These are phyloP conservation scores for Kryptolebias marmoratus DNA, from an alignment of 2,113 vertebrate species.

Conservation along the genomic window DNA sequence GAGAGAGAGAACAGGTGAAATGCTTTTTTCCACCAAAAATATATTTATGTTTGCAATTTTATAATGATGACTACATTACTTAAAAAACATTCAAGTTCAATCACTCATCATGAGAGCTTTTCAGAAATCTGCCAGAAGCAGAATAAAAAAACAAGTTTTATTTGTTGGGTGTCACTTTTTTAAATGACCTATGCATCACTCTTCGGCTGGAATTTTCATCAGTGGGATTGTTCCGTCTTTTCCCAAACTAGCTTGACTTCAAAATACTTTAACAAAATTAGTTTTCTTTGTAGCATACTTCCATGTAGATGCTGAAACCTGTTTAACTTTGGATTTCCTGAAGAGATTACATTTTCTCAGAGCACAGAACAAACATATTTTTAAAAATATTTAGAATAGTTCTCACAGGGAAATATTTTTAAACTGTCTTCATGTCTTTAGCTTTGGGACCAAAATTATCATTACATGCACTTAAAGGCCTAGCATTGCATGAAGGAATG, in stretches of 20 bases:
- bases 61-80: conserved; percentile 30
- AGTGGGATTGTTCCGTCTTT: neutral
- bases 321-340: neutral
- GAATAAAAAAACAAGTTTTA: conserved; percentile 12
- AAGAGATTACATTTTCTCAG: neutral
- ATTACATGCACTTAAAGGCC: too few species aligned
- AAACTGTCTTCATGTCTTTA: too few species aligned
- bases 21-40: conserved; percentile 17
- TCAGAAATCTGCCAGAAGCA: neutral
- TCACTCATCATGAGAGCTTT: neutral
- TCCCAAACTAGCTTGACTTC: neutral
- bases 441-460: too few species aligned
- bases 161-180: conserved; percentile 26
- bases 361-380: neutral
- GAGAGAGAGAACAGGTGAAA: conserved; percentile 1
- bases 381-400: too few species aligned
- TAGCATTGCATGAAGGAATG: too few species aligned
- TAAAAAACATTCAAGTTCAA: conserved; percentile 40
- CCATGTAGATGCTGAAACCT: too few species aligned
- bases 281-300: too few species aligned
- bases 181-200: conserved; percentile 25
- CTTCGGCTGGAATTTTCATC: neutral
- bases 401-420: too few species aligned
- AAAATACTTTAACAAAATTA: neutral
- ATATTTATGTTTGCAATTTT: conserved; percentile 14